These are phyloP conservation scores for Parapristionchus giblindavisi DNA, from an alignment of 2,888 invertebrate genomes.

Conservation along the genomic window DNA sequence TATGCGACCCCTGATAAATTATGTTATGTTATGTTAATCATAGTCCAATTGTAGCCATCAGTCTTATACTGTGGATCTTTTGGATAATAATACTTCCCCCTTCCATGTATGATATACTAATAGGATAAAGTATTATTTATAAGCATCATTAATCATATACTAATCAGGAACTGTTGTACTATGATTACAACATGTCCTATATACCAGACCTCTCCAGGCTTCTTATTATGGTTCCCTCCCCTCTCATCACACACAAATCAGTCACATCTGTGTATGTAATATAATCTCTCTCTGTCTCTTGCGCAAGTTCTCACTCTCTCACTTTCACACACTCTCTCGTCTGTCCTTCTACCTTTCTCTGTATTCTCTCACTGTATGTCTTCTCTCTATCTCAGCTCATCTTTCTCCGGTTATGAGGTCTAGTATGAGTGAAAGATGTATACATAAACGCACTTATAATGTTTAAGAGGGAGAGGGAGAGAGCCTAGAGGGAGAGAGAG, in stretches of 20 bases:
- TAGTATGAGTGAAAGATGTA: not conserved
- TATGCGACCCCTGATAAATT: too few species aligned
- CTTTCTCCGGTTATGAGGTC: too few species aligned
- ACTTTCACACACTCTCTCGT: conserved; percentile 14
- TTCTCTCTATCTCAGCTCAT: not conserved
- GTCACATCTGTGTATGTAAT: not conserved
- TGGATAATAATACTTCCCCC: not conserved
- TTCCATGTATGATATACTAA: too few species aligned
- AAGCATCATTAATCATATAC: too few species aligned
- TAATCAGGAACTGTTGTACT: too few species aligned
- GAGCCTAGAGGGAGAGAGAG: not conserved
- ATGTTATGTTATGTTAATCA: too few species aligned
- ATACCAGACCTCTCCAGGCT: not conserved
- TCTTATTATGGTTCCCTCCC: conserved; percentile 12
- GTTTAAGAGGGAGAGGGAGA: conserved; percentile 4
- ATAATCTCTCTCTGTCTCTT: not conserved
- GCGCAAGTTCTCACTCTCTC: conserved; percentile 1
- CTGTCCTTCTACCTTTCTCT: too few species aligned
- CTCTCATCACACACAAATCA: not conserved
- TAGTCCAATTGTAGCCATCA: too few species aligned
- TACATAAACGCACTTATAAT: not conserved
- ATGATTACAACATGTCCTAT: too few species aligned
- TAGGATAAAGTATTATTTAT: too few species aligned
- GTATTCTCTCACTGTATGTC: too few species aligned
- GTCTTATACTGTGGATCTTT: not conserved